Evolutionary conservation across 1,140 invertebrate species (phyloP).

Genomic region (Drosophila tsacasi): DNA sequence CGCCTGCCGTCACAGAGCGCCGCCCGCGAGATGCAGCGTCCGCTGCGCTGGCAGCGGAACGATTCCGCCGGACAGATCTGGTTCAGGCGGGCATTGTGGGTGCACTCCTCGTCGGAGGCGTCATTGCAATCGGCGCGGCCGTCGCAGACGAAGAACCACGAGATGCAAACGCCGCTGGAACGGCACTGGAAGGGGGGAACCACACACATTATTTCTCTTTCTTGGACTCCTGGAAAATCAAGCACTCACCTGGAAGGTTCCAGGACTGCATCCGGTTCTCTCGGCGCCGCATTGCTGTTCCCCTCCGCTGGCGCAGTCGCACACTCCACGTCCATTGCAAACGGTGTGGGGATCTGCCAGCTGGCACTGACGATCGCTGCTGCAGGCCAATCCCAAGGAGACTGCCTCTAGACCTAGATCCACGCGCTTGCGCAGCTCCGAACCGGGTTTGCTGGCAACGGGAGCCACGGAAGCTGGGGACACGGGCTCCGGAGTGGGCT

Average conservation of each 20-base stretch:
- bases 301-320: slow-evolving; percentile 89
- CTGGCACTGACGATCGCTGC: slow-evolving; percentile 91
- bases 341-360: slow-evolving; percentile 91
- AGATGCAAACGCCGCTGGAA: slow-evolving; percentile 93
- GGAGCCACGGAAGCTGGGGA: slow-evolving; percentile 17
- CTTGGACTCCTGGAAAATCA: no score
- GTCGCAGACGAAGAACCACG: slow-evolving; percentile 96
- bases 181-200: slow-evolving; percentile 87
- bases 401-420: slow-evolving; percentile 87
- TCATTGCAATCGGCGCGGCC: slow-evolving; percentile 90
- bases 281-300: slow-evolving; percentile 88
- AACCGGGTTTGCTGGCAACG: slow-evolving; percentile 39
- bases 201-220: neutral
- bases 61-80: slow-evolving; percentile 86
- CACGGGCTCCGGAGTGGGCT: slow-evolving; percentile 62
- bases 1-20: slow-evolving; percentile 91
- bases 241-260: slow-evolving; percentile 92
- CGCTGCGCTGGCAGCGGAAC: slow-evolving; percentile 88
- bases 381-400: slow-evolving; percentile 91
- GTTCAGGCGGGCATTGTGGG: slow-evolving; percentile 74
- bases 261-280: slow-evolving; percentile 91
- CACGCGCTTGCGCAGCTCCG: slow-evolving; percentile 85
- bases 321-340: slow-evolving; percentile 91
- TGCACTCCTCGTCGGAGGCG: slow-evolving; percentile 93
- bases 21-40: slow-evolving; percentile 91